Percentiles rank a stretch among this genome's conserved stretches.
Conservation (phyloP, 2,888 invertebrate species). For the Amblyjoppa fuscipennis region DNA sequence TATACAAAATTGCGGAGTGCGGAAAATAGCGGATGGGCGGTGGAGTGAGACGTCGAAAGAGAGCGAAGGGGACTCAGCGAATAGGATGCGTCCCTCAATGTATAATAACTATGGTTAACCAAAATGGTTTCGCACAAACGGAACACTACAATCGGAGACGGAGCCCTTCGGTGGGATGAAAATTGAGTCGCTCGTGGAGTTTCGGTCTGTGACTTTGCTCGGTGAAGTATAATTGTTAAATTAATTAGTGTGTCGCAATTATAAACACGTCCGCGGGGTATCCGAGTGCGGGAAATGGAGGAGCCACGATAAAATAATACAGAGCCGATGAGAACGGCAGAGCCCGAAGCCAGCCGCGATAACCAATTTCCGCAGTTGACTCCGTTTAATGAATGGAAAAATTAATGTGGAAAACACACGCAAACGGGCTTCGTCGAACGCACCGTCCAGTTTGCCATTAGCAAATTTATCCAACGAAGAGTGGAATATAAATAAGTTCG, state of each 20-base stretch:
- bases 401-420: neutral
- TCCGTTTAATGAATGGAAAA: neutral
- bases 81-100: conserved; percentile 29
- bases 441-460: conserved; percentile 23
- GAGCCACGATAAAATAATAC: no score
- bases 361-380: neutral
- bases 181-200: conserved; percentile 5
- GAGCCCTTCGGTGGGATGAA: neutral
- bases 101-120: neutral
- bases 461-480: conserved; percentile 46
- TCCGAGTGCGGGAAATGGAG: neutral
- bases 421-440: neutral
- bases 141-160: conserved; percentile 38
- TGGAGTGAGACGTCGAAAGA: conserved; percentile 27
- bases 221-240: neutral
- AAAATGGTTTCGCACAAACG: conserved; percentile 1
- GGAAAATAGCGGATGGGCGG: conserved; percentile 22
- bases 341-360: no score
- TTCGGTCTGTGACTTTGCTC: neutral
- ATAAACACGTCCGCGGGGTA: neutral
- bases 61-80: conserved; percentile 26
- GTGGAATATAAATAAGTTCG: neutral
- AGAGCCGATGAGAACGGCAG: neutral
- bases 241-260: neutral
- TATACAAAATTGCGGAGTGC: conserved; percentile 77